Conservation (phyloP, 2,113 vertebrate species). For the Hippocampus comes region DNA sequence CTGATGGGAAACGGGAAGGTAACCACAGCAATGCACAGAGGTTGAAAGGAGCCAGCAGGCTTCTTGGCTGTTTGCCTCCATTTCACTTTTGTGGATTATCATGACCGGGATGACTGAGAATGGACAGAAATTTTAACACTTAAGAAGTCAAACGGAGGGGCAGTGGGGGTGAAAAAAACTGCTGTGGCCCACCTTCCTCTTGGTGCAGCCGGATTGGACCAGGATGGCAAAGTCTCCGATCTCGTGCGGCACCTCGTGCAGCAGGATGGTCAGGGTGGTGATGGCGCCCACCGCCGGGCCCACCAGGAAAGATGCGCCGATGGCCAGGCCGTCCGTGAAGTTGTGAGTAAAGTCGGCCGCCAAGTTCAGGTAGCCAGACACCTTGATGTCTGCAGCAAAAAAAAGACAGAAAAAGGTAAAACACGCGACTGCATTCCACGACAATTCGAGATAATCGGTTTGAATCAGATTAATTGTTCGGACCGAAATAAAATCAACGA, state of each 20-base stretch:
- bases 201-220: conserved; percentile 89
- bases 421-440: no score
- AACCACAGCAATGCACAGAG: not conserved
- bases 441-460: no score
- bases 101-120: no score
- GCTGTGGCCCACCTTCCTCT: conserved; percentile 75
- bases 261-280: conserved; percentile 87
- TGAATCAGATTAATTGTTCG: no score
- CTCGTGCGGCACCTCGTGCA: conserved; percentile 91
- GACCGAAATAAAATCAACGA: no score
- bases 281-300: conserved; percentile 76
- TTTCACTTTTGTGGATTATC: no score
- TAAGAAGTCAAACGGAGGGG: no score
- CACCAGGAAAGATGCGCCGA: conserved; percentile 87
- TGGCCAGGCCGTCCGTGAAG: conserved; percentile 87
- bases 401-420: no score
- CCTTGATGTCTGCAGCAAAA: conserved; percentile 76
- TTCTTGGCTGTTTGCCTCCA: no score
- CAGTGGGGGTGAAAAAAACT: no score
- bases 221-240: conserved; percentile 94
- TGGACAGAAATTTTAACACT: not conserved
- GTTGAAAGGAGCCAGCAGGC: no score
- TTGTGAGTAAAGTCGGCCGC: conserved; percentile 90
- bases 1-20: conserved; percentile 52
- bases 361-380: conserved; percentile 86